Conservation (phyloP, 2,797 vertebrate species). For the Cossypha dichroa region DNA sequence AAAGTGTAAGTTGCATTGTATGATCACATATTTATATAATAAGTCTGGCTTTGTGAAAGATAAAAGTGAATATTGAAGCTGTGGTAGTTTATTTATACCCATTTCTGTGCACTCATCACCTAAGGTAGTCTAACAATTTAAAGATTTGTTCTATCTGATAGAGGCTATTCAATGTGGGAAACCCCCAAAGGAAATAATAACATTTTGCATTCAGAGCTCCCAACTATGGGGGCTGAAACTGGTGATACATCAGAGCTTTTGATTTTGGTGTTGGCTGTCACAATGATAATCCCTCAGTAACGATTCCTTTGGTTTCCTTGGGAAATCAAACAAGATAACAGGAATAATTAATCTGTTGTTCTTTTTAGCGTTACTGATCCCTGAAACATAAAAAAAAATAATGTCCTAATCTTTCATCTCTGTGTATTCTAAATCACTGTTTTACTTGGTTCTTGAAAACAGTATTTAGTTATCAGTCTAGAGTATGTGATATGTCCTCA, state of each 20-base stretch:
- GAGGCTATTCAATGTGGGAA: background rate
- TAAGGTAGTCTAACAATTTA: conserved; percentile 25
- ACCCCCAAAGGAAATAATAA: conserved; percentile 1
- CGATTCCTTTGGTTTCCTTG: background rate
- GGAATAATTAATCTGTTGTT: conserved; percentile 14
- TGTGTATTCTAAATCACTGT: background rate
- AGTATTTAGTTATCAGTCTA: background rate
- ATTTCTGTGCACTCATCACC: background rate
- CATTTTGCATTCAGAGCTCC: background rate
- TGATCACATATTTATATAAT: conserved; percentile 15
- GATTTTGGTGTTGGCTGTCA: background rate
- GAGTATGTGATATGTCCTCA: background rate
- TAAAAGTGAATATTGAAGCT: conserved; percentile 32
- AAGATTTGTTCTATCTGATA: conserved; percentile 25
- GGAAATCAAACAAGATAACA: conserved; percentile 21
- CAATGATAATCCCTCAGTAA: background rate
- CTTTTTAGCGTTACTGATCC: background rate
- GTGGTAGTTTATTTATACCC: conserved; percentile 13
- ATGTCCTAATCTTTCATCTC: background rate
- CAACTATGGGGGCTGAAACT: background rate
- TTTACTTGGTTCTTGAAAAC: background rate
- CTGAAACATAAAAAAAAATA: background rate
- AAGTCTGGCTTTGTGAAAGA: conserved; percentile 31
- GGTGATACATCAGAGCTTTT: background rate
- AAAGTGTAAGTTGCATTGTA: conserved; percentile 16